Base-by-base conservation (phyloP, 2,113 vertebrate species). In the Sorex araneus region DNA sequence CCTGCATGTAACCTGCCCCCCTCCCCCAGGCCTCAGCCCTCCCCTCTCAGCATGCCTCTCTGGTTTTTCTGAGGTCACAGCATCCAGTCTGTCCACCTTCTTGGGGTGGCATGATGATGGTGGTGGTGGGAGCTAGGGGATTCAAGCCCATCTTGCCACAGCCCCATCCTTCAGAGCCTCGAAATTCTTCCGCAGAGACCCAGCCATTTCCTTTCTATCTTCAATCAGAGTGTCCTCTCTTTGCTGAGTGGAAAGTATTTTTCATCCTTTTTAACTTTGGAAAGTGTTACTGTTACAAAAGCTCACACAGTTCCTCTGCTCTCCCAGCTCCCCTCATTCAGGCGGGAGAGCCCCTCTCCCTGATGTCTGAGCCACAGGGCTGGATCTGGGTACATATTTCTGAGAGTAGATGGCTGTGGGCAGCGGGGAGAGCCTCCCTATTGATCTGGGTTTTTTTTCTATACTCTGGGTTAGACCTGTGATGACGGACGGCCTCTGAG, bases 241-340 rank as follows among this genome's bases (percentile, higher is more conserved):
- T 21, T 57, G 0, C 32, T n/a, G 40, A 63, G 66, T 57, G 16
- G 19, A 13, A 57, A 57, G 19, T 36, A 57, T 54, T 83, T 94
- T 94, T 94, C 92, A 95, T 87, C 25, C 9, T 18, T 89, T 95
- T 96, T 93, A 60, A 92, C 64, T 96, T 71, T 78, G 79, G 84
- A 96, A 96, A 94, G 77, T 91, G 12, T 94, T 95, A 91, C 95
- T 93, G 90, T 96, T 92, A 90, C 63, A 73, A 76, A 89, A 95
- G 66, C 71, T 21, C 34, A n/a, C 60, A 50, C 25, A 27, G 63
- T 84, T 70, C 25, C 43, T 76, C 73, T 40, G 21, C 11, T 32
- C 23, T 3, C 83, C 73, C 67, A 23, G 70, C 86, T 70, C 43
- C n/a, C 21, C 1, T 12, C 45, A 83, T 78, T 69, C 60, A 87